Evolutionary conservation across 2,888 invertebrate species (phyloP), one percentile per base, ranked within the genome.

Genomic region (Harpalus rufipes): DNA sequence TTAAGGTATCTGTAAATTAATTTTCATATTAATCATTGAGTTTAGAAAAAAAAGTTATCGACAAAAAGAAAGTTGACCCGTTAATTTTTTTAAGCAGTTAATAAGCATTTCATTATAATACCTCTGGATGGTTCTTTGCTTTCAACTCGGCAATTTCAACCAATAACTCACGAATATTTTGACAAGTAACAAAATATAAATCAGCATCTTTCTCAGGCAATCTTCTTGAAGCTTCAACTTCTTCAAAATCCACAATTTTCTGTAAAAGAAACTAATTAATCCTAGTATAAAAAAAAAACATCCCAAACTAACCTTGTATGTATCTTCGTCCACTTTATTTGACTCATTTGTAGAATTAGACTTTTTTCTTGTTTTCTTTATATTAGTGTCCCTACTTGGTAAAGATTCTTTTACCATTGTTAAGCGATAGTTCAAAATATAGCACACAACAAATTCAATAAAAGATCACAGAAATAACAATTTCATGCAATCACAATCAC

Each of bases 201-300:
- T 91, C 90, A 0, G 95, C 93, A 91, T 97, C 96, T 87, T 93
- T 92, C 79, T 94, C 94, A 0, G 95, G 93, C 61, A 94, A 92
- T 65, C 96, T 91, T 79, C 92, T 90, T 80, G 93, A 91, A 0
- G 96, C 95, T 91, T 96, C 96, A 32, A 94, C 92, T 89, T 96
- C 96, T 90, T 97, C 97, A 88, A 93, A 94, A 85, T 93, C 93
- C 44, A 95, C 94, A 32, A 95, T 94, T 89, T 93, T 93, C 96
- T 96, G 89, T 80, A 90, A 90, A 86, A 87, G 85, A 86, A 76
- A 51, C 25, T 63, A 80, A 65, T 61, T 76, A 78, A 81, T 84
- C 16, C 12, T 16, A 58, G 51, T 51, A 12, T 2, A 51, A 51
- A 2, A 51, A 76, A 68, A 78, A 74, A 61, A 79, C 32, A 18